Conservation (phyloP, 2,888 invertebrate species). For the Brenthis daphne region DNA sequence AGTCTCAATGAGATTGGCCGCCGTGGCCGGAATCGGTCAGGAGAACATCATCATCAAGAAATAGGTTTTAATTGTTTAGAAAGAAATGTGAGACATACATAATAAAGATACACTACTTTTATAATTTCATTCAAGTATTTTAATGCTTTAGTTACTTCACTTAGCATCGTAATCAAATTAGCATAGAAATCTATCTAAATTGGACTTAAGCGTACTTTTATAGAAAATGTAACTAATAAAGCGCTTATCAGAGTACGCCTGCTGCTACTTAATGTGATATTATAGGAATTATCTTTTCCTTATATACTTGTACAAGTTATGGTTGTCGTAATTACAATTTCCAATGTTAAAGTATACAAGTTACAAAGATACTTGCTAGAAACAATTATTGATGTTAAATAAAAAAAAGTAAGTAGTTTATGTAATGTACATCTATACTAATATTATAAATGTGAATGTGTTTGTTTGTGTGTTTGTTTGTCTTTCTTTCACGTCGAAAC, state of each 20-base stretch:
- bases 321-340: not conserved
- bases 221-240: slow-evolving; percentile 29
- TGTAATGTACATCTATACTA: no score
- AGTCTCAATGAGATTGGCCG: no score
- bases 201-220: slow-evolving; percentile 43
- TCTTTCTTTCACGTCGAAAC: no score
- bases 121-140: slow-evolving; percentile 3
- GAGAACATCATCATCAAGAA: no score
- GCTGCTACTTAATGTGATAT: slow-evolving; percentile 9
- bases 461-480: no score
- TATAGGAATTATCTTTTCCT: slow-evolving; percentile 12
- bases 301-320: not conserved
- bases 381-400: no score
- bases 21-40: no score
- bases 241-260: slow-evolving; percentile 22
- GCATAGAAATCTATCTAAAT: slow-evolving; percentile 73
- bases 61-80: no score
- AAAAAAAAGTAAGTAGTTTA: no score
- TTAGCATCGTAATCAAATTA: slow-evolving; percentile 61
- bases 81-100: no score
- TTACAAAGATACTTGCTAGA: no score
- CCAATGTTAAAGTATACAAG: not conserved
- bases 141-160: slow-evolving; percentile 44
- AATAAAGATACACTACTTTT: not conserved
- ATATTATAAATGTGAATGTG: no score